phyloP scores from a whole-genome alignment of 2,113 vertebrate species.

The Entomyzon cyanotis region DNA sequence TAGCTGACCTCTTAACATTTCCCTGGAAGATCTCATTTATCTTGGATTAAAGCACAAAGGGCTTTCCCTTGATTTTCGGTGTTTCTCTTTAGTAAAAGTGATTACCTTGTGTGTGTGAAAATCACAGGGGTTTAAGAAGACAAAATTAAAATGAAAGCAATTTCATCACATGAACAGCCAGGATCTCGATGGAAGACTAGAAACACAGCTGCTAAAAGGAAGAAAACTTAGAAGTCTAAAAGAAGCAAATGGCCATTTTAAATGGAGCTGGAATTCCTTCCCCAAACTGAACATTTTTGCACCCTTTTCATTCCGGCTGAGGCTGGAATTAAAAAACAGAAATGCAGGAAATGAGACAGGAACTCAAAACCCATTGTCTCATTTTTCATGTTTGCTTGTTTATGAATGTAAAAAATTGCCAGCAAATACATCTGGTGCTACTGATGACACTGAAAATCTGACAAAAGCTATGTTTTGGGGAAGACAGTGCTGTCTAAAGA shows the following conservation, averaged over 20 bases:
- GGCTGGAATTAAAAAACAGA: not conserved
- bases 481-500: not conserved
- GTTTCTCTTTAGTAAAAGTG: not conserved
- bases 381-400: not conserved
- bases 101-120: not conserved
- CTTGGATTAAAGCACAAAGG: not conserved
- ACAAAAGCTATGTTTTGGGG: not conserved
- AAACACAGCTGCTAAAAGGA: not conserved
- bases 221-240: not conserved
- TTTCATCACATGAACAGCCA: not conserved
- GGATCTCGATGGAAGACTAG: not conserved
- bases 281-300: not conserved
- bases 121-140: not conserved
- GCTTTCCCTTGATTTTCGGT: not conserved
- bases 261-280: not conserved
- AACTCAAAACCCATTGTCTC: not conserved
- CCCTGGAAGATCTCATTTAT: not conserved
- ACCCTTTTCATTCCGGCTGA: not conserved
- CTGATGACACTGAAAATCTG: not conserved
- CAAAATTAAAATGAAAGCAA: not conserved
- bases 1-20: not conserved
- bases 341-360: not conserved
- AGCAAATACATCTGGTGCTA: not conserved
- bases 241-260: not conserved
- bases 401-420: not conserved